Conservation (phyloP, 2,797 vertebrate genomes). For the Naso thynnoides region DNA sequence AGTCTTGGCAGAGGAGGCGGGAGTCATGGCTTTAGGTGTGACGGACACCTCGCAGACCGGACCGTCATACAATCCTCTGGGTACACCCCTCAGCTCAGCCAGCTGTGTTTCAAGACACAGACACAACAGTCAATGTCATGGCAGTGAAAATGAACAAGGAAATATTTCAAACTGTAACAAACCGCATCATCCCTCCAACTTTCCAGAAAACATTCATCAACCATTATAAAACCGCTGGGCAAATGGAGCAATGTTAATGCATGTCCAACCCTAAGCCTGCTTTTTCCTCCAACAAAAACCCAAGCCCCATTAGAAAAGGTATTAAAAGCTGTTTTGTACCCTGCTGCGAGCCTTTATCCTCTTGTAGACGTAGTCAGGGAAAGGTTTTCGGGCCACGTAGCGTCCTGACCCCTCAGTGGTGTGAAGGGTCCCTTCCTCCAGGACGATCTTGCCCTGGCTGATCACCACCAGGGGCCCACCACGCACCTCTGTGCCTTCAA, state of each 20-base stretch:
- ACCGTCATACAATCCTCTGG: constrained; percentile 95
- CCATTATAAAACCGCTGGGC: neutral
- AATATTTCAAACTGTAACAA: neutral
- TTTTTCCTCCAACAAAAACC: neutral
- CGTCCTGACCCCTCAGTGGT: constrained; percentile 93
- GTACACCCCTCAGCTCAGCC: constrained; percentile 95
- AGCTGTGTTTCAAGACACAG: constrained; percentile 80
- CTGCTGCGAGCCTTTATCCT: constrained; percentile 98
- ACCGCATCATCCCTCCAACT: neutral
- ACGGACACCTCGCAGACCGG: constrained; percentile 96
- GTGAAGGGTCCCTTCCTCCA: constrained; percentile 94
- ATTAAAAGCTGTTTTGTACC: constrained; percentile 75
- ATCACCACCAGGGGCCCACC: constrained; percentile 96
- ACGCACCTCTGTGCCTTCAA: constrained; percentile 95
- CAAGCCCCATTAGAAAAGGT: neutral
- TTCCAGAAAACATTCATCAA: neutral
- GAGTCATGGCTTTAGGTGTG: constrained; percentile 95
- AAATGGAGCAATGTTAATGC: neutral
- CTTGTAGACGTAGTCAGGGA: constrained; percentile 98
- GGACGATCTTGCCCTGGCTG: constrained; percentile 97
- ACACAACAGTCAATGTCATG: neutral
- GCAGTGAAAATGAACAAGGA: neutral
- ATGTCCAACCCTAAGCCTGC: neutral
- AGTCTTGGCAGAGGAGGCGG: constrained; percentile 95
- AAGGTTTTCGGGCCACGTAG: constrained; percentile 93